Evolutionary conservation across 2,113 vertebrate genomes (phyloP), one percentile per base, ranked within the genome.

Genomic region (Nothoprocta pentlandii): DNA sequence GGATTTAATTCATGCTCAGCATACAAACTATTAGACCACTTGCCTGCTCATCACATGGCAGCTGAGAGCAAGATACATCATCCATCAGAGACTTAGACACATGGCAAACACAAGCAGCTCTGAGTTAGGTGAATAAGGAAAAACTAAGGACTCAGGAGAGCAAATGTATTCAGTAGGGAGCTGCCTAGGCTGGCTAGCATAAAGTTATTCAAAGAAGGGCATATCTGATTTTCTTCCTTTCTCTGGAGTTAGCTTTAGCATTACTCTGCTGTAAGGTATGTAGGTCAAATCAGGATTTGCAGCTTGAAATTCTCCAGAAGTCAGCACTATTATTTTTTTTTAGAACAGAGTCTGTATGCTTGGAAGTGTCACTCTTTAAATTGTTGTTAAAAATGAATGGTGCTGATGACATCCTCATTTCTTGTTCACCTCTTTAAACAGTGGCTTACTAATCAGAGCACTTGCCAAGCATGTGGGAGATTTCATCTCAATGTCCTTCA

Each of bases 141-240:
- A 39, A 39, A 39, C 36, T 39, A 39, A 61, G 14, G 16, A 13
- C 6, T 56, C 0, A 0, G 61, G 53, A 85, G 21, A 47, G 21
- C 12, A 81, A 1, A 32, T 14, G 5, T 34, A 30, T 47, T 76
- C 22, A 63, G 16, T 47, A 64, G 19, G 11, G 41, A 82, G 44
- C 4, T 4, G 17, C 3, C 1, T 7, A 80, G 46, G 20, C 41
- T 85, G 56, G 36, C 41, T 83, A 34, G 11, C 32, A 12, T 5
- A 30, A 77, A 59, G 10, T 63, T 53, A 23, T 75, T 73, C 47
- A 59, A 63, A 75, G 13, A 59, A 66, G 7, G 10, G 25, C 7
- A 13, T 80, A 58, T n/a, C 13, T 82, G 34, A 77, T 63, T 63
- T 54, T 54, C 30, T 5, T 1, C 2, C 0, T 63, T 62, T 42